Conservation (phyloP, 2,113 vertebrate genomes). For the Dasyornis broadbenti region DNA sequence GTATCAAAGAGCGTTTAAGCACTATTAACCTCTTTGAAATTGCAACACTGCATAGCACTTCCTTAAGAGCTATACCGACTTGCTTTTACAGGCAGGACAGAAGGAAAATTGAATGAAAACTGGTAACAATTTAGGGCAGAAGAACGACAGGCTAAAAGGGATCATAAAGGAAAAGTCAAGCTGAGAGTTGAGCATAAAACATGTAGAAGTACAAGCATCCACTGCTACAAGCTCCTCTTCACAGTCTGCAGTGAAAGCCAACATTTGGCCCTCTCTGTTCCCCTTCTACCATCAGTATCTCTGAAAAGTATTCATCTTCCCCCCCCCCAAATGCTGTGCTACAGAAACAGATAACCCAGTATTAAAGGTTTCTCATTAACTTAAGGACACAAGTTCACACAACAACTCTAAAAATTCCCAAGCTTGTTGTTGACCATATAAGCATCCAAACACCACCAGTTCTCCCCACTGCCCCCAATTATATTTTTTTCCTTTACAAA, state of each 20-base stretch:
- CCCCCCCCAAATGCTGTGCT: neutral
- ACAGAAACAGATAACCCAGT: neutral
- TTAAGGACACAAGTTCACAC: neutral
- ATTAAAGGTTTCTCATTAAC: neutral
- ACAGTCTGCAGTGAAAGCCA: neutral
- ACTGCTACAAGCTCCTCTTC: neutral
- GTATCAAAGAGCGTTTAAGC: neutral
- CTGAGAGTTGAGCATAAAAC: neutral
- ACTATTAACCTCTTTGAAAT: neutral
- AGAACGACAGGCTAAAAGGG: neutral
- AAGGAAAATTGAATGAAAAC: neutral
- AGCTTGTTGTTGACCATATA: neutral
- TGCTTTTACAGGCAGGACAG: neutral
- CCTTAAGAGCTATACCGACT: neutral
- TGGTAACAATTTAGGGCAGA: neutral
- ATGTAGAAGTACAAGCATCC: neutral
- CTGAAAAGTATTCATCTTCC: neutral
- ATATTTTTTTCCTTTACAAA: neutral
- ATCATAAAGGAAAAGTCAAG: neutral
- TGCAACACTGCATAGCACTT: neutral
- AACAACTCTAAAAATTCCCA: neutral
- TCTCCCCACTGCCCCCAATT: rapidly evolving
- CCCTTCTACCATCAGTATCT: neutral
- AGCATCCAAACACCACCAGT: neutral
- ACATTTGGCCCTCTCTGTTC: neutral